These are phyloP conservation scores for Lacerta viridis DNA, from an alignment of 2,797 vertebrate species.

Conservation along the genomic window DNA sequence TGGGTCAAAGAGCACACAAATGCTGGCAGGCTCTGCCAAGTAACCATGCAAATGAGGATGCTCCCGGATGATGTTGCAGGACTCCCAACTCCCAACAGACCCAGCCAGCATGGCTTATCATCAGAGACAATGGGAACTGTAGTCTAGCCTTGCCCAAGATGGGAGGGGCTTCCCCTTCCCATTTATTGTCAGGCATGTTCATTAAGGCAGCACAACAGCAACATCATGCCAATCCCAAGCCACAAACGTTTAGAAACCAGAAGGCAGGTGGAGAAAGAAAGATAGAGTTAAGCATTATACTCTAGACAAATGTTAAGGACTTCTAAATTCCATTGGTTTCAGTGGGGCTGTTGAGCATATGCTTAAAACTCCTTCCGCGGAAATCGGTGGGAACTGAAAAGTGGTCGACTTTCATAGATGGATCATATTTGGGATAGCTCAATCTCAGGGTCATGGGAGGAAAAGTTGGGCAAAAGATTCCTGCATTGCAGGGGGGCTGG, in stretches of 20 bases:
- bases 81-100: too few relatives aligned
- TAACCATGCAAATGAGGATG: background rate
- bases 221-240: background rate
- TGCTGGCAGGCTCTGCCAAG: background rate
- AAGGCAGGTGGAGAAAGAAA: background rate
- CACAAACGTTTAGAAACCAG: background rate
- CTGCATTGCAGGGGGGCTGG: too few relatives aligned
- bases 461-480: too few relatives aligned
- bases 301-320: background rate
- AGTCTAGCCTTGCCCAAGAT: too few relatives aligned
- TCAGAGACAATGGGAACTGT: too few relatives aligned
- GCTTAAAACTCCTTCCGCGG: background rate
- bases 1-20: background rate
- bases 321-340: background rate
- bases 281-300: too few relatives aligned
- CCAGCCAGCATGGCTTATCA: too few relatives aligned
- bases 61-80: background rate
- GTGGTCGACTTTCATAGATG: background rate
- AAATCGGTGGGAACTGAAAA: background rate
- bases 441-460: too few relatives aligned
- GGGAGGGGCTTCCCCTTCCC: accelerated
- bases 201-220: background rate
- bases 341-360: too few relatives aligned
- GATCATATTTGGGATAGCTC: too few relatives aligned
- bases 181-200: background rate